Base-by-base conservation (phyloP, 2,113 vertebrate species). In the Centropus bengalensis region DNA sequence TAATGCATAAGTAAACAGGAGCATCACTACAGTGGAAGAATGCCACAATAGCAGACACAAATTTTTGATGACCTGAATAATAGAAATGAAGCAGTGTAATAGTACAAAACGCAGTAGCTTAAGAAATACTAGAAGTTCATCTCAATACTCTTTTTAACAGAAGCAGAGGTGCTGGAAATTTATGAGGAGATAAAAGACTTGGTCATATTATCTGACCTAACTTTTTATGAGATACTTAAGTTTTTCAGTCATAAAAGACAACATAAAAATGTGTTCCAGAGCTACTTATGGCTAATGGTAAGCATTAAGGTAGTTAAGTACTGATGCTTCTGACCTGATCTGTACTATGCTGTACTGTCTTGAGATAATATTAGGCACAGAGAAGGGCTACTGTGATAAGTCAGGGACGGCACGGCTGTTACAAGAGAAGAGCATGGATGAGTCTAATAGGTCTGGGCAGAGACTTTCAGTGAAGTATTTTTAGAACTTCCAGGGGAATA, bases 21-120 rank as follows among this genome's bases (percentile, higher is more conserved):
- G 12, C 40, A 73, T 45, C 21, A 3, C 18, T 79, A 9, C 23
- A 62, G 54, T 85, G 33, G 51, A 82, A 47, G 28, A 5, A 20
- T 1, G 1, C 38, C 1, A 0, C n/a, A n/a, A n/a, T 63, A 64
- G 71, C 38, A 23, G 19, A 16, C 2, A 12, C 20, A 89, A 42
- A 7, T 21, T 88, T 91, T 56, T 68, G 13, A n/a, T 56, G 23
- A 66, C 16, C 17, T 49, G 21, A 79, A 13, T 59, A 70, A 49
- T 2, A 69, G 23, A 36, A 89, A 62, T 1, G 4, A n/a, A 91
- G 4, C 26, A 32, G 30, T n/a, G 10, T 30, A 45, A 10, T 44
- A 40, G 20, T 28, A 44, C 15, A 38, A 58, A 66, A 27, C 60
- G 10, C 7, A 60, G 5, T 38, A 40, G 18, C 11, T 38, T 70